phyloP scores from a whole-genome alignment of 2,888 invertebrate genomes.

The Sminthurides aquaticus region DNA sequence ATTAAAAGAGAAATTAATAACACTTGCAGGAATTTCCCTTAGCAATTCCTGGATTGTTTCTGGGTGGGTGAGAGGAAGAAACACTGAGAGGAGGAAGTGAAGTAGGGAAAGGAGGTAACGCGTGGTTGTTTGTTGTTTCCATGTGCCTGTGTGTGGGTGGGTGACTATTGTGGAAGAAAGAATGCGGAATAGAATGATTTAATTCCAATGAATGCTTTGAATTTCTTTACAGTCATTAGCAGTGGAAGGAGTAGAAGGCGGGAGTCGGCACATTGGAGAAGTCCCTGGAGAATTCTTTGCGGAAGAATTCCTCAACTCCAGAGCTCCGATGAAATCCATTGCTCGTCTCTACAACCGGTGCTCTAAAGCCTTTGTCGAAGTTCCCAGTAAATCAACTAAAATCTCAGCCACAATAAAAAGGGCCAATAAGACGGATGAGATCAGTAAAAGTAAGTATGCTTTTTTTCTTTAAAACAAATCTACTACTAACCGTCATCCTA shows the following conservation, averaged over 20 bases:
- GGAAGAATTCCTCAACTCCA: slow-evolving; percentile 15
- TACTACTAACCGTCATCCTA: no score
- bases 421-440: background rate
- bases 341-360: slow-evolving; percentile 37
- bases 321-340: slow-evolving; percentile 19
- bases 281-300: background rate
- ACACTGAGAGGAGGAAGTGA: no score
- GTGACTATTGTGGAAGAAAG: background rate
- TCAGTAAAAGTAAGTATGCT: slow-evolving; percentile 5
- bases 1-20: no score
- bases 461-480: no score
- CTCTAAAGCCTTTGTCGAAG: slow-evolving; percentile 17
- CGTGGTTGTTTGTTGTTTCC: no score
- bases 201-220: background rate
- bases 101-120: no score
- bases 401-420: background rate
- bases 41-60: no score
- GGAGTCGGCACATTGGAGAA: slow-evolving; percentile 1
- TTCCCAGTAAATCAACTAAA: slow-evolving; percentile 1
- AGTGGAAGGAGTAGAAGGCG: slow-evolving; percentile 23
- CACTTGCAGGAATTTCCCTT: no score
- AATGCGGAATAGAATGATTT: background rate
- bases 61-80: no score
- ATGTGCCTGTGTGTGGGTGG: no score
- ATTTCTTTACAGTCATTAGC: slow-evolving; percentile 12